A percentile compares a stretch with the other conserved stretches of the same genome.
Evolutionary conservation across 2,888 invertebrate species (phyloP).

Genomic region (Malthinus seriepunctatus): DNA sequence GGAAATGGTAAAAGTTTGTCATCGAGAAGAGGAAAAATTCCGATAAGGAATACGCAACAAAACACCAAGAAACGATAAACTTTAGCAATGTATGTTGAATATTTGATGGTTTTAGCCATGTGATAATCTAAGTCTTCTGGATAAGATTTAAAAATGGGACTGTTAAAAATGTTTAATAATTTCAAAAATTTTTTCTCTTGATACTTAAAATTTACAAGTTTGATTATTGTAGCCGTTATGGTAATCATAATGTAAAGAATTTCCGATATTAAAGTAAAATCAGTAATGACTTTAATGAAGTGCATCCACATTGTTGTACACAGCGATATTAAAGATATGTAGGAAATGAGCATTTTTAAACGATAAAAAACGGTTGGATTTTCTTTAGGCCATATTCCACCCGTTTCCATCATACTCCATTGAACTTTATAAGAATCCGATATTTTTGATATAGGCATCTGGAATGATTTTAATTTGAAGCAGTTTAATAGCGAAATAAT

Average conservation of each 20-base stretch:
- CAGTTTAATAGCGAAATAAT: too few species aligned
- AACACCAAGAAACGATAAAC: constrained; percentile 9
- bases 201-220: constrained; percentile 9
- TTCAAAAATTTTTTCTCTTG: constrained; percentile 9
- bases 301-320: constrained; percentile 14
- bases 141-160: constrained; percentile 19
- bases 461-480: background rate
- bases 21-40: constrained; percentile 18
- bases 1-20: constrained; percentile 24
- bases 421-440: constrained; percentile 11
- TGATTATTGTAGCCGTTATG: constrained; percentile 14
- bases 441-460: background rate
- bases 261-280: constrained; percentile 22
- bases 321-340: background rate
- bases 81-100: constrained; percentile 17
- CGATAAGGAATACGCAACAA: constrained; percentile 9
- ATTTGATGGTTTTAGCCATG: constrained; percentile 17
- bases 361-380: background rate
- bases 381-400: constrained; percentile 20
- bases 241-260: constrained; percentile 25
- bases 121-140: constrained; percentile 17
- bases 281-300: constrained; percentile 7
- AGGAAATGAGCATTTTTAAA: background rate
- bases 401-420: constrained; percentile 5
- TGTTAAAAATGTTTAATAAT: constrained; percentile 14